Conservation (phyloP, 2,113 vertebrate species). For the Cranoglanis bouderius region DNA sequence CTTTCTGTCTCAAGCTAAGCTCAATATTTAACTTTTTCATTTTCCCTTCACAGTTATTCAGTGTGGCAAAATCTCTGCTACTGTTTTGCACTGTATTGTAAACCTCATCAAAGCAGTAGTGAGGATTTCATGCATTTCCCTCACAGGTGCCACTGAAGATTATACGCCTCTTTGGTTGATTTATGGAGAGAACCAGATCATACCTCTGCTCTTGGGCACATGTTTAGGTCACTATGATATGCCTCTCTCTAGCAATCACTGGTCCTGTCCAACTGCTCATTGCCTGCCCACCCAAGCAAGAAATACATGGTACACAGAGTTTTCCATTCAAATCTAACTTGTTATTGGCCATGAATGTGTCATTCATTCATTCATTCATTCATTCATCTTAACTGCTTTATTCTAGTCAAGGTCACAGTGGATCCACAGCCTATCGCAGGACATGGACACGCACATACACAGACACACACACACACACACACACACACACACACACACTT, state of each 20-base stretch:
- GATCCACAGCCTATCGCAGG: background rate
- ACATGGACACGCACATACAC: background rate
- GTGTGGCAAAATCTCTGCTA: slow-evolving; percentile 58
- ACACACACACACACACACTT: too few relatives aligned
- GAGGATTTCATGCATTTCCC: slow-evolving; percentile 57
- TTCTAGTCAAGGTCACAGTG: background rate
- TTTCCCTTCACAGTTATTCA: slow-evolving; percentile 5
- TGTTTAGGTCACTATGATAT: background rate
- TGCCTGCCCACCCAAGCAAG: background rate
- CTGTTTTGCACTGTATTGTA: slow-evolving; percentile 65
- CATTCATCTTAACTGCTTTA: background rate
- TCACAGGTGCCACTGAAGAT: slow-evolving; percentile 54
- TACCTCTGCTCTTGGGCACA: slow-evolving; percentile 10
- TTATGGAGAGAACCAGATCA: slow-evolving; percentile 59
- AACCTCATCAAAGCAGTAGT: slow-evolving; percentile 56
- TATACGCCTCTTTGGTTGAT: slow-evolving; percentile 60
- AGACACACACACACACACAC: too few relatives aligned
- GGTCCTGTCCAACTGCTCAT: background rate
- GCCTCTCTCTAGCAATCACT: background rate
- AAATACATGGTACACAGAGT: background rate
- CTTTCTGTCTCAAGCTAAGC: slow-evolving; percentile 25
- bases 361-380: background rate
- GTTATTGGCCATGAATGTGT: background rate
- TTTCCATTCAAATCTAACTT: background rate
- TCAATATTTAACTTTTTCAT: slow-evolving; percentile 35